Evolutionary conservation across 2,797 vertebrate species (phyloP).

Genomic region (Tachyglossus aculeatus): DNA sequence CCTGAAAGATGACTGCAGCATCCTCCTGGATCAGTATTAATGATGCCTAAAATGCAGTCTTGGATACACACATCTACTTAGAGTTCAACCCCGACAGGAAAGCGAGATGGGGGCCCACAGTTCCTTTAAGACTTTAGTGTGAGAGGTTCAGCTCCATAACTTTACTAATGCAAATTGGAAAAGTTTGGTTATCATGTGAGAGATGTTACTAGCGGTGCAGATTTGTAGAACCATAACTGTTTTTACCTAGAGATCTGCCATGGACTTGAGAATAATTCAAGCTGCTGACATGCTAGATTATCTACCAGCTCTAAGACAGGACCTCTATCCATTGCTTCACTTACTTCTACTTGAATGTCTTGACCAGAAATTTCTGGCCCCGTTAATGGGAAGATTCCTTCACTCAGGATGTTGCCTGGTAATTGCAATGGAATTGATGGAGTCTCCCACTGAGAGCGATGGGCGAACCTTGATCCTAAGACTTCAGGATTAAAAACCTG

Average conservation of each 20-base stretch:
- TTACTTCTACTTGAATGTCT: background rate
- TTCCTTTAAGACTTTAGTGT: constrained; percentile 52
- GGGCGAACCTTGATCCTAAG: too few species aligned
- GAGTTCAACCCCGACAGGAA: constrained; percentile 36
- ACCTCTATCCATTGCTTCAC: constrained; percentile 19
- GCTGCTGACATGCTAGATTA: constrained; percentile 30
- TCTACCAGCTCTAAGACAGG: constrained; percentile 30
- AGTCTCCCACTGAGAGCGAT: too few species aligned
- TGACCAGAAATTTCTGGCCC: background rate
- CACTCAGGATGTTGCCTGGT: constrained; percentile 7
- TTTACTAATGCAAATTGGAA: constrained; percentile 58
- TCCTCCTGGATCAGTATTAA: constrained; percentile 60
- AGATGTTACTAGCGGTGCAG: constrained; percentile 55
- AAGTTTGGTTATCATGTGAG: constrained; percentile 66
- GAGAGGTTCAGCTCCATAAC: constrained; percentile 63
- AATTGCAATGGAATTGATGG: too few species aligned
- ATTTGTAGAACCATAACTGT: constrained; percentile 36
- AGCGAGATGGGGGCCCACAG: too few species aligned
- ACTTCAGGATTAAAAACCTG: too few species aligned
- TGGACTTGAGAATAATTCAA: constrained; percentile 56
- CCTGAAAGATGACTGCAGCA: constrained; percentile 60
- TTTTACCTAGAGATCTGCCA: constrained; percentile 47
- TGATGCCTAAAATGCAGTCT: constrained; percentile 64
- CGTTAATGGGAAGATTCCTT: background rate
- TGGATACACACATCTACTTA: constrained; percentile 65